A percentile compares a stretch with the other conserved stretches of the same genome.
These are phyloP conservation scores for Mellilla xanthometata DNA, from an alignment of 2,888 invertebrate species.

Conservation along the genomic window DNA sequence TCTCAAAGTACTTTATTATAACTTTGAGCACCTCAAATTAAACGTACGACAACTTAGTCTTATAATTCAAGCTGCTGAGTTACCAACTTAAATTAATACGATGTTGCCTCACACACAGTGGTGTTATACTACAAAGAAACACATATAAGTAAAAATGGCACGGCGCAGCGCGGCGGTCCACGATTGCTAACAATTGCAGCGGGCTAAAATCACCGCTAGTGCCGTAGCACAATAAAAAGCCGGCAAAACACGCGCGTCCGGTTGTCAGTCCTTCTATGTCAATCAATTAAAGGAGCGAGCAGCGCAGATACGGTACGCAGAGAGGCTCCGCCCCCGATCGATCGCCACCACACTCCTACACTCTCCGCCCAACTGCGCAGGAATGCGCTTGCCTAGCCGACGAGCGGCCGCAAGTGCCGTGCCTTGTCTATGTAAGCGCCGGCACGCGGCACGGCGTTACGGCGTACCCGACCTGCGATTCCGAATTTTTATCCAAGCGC, in stretches of 20 bases:
- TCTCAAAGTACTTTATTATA: too few relatives aligned
- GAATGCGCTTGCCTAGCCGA: slow-evolving; percentile 42
- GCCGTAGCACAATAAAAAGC: slow-evolving; percentile 64
- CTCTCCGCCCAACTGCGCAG: slow-evolving; percentile 65
- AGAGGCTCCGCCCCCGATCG: slow-evolving; percentile 66
- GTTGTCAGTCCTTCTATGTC: slow-evolving; percentile 73
- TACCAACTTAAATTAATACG: too few relatives aligned
- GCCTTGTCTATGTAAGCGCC: slow-evolving; percentile 1
- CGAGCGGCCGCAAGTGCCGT: slow-evolving; percentile 26
- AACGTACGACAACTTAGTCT: too few relatives aligned
- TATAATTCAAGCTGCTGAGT: too few relatives aligned
- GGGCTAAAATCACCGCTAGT: slow-evolving; percentile 45
- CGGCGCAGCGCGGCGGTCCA: not conserved
- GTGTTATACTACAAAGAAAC: not conserved
- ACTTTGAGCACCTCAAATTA: too few relatives aligned
- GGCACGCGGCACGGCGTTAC: not conserved
- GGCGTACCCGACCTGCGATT: slow-evolving; percentile 4
- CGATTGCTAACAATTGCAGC: slow-evolving; percentile 22
- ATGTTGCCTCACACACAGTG: slow-evolving; percentile 6
- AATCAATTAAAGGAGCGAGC: slow-evolving; percentile 63
- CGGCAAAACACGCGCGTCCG: slow-evolving; percentile 57
- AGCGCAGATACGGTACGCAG: slow-evolving; percentile 67
- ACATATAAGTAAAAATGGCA: not conserved
- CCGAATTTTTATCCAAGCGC: too few relatives aligned
- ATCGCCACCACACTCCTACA: slow-evolving; percentile 48